Conservation (phyloP, 2,888 invertebrate genomes). For the Mycalesis mineus region DNA sequence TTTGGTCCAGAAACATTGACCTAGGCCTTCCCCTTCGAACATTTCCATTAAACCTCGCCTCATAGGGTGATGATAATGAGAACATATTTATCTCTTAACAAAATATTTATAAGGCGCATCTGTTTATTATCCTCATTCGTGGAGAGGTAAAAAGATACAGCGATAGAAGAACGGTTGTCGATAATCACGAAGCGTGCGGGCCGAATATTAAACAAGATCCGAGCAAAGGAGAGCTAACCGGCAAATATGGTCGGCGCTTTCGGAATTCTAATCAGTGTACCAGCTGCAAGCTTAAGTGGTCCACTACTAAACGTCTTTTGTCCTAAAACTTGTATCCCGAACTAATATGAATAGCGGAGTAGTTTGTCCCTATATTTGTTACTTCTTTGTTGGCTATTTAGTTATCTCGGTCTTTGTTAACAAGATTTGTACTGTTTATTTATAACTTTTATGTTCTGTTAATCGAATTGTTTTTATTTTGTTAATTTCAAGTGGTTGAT, state of each 20-base stretch:
- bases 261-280: constrained; percentile 7
- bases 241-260: constrained; percentile 1
- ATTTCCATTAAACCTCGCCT: too few relatives aligned
- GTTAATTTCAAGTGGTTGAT: too few relatives aligned
- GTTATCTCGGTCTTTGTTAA: too few relatives aligned
- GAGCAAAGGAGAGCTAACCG: constrained; percentile 3
- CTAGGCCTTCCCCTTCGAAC: too few relatives aligned
- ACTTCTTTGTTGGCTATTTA: not conserved
- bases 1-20: too few relatives aligned
- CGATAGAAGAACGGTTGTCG: constrained; percentile 9
- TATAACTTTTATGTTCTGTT: too few relatives aligned
- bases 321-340: constrained; percentile 3
- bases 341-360: not conserved
- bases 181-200: constrained; percentile 1
- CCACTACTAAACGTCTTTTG: constrained; percentile 7
- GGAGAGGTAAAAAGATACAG: constrained; percentile 8
- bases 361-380: not conserved
- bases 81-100: not conserved
- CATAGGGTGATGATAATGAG: too few relatives aligned
- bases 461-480: too few relatives aligned
- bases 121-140: not conserved
- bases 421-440: too few relatives aligned
- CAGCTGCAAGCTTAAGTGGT: constrained; percentile 7
- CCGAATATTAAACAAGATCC: constrained; percentile 5
- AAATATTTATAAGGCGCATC: not conserved